Evolutionary conservation across 2,797 vertebrate genomes (phyloP).

Genomic region (Lagocephalus sceleratus): DNA sequence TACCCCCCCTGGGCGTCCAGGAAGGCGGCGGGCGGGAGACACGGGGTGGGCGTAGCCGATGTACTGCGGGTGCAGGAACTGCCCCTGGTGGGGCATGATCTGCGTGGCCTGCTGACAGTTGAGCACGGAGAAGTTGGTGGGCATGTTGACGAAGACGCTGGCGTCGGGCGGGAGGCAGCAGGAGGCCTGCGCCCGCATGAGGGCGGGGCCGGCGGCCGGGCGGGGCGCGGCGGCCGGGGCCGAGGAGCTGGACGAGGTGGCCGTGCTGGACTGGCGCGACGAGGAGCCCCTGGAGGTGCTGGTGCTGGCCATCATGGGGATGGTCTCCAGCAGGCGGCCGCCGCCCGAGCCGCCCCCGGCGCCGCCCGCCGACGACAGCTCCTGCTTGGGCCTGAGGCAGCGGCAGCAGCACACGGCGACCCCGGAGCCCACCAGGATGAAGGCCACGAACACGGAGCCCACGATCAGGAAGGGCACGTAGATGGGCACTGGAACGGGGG

Average conservation of each 20-base stretch:
- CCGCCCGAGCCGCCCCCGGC: conserved; percentile 79
- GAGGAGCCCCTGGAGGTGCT: conserved; percentile 91
- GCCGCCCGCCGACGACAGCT: conserved; percentile 82
- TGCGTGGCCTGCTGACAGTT: conserved; percentile 98
- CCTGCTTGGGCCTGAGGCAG: conserved; percentile 96
- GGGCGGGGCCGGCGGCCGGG: conserved; percentile 23
- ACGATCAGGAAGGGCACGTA: conserved; percentile 98
- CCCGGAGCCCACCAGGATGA: conserved; percentile 92
- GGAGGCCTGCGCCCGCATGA: conserved; percentile 87
- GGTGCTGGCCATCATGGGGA: conserved; percentile 94
- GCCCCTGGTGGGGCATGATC: conserved; percentile 93
- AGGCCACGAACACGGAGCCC: conserved; percentile 94
- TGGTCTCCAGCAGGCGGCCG: conserved; percentile 89
- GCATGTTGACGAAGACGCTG: conserved; percentile 96
- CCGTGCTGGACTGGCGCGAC: conserved; percentile 94
- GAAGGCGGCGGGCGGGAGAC: conserved; percentile 76
- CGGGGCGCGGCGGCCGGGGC: conserved; percentile 84
- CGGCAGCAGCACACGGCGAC: conserved; percentile 95
- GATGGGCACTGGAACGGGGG: conserved; percentile 85
- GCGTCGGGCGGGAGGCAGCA: conserved; percentile 89
- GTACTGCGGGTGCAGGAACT: conserved; percentile 93
- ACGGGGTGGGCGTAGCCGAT: conserved; percentile 89
- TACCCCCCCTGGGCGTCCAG: conserved; percentile 88
- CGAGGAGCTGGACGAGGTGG: conserved; percentile 94
- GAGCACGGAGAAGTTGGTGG: conserved; percentile 95